Percentiles rank a stretch among this genome's conserved stretches.
Conservation (phyloP, 1,140 invertebrate genomes). For the Campoletis sonorensis region DNA sequence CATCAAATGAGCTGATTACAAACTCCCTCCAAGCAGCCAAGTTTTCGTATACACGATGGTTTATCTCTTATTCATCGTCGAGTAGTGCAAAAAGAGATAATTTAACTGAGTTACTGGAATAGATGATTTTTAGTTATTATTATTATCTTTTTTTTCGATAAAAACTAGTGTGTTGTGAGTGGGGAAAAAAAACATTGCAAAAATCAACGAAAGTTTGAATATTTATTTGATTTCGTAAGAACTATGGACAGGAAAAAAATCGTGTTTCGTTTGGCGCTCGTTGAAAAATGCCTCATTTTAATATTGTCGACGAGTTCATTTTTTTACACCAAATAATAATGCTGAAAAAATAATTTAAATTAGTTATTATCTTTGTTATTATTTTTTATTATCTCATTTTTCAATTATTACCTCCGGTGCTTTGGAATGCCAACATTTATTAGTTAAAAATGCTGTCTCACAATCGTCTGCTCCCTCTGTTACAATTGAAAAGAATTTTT, state of each 20-base stretch:
- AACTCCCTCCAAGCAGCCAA: slow-evolving; percentile 55
- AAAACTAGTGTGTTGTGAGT: too few species aligned
- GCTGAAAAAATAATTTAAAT: not conserved
- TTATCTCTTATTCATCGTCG: slow-evolving; percentile 54
- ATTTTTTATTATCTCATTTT: not conserved
- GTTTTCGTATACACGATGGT: slow-evolving; percentile 39
- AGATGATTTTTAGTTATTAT: slow-evolving; percentile 13
- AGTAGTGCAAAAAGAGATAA: slow-evolving; percentile 58
- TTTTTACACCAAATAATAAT: slow-evolving; percentile 6
- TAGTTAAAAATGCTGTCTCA: slow-evolving; percentile 42
- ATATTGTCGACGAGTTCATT: not conserved
- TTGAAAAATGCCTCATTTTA: too few species aligned
- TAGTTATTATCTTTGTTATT: not conserved
- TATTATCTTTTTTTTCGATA: too few species aligned
- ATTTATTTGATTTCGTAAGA: too few species aligned
- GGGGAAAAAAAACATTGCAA: too few species aligned
- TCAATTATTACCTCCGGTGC: slow-evolving; percentile 8
- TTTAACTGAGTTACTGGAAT: not conserved
- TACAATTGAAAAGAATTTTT: not conserved
- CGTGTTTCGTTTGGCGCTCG: too few species aligned
- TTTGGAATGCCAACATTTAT: slow-evolving; percentile 41
- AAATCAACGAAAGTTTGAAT: too few species aligned
- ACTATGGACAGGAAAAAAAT: too few species aligned
- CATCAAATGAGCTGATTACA: slow-evolving; percentile 65
- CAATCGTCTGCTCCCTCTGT: slow-evolving; percentile 42